A percentile compares a stretch with the other conserved stretches of the same genome.
Evolutionary conservation across 2,888 invertebrate species (phyloP).

Genomic region (Gandaritis pyraliata): DNA sequence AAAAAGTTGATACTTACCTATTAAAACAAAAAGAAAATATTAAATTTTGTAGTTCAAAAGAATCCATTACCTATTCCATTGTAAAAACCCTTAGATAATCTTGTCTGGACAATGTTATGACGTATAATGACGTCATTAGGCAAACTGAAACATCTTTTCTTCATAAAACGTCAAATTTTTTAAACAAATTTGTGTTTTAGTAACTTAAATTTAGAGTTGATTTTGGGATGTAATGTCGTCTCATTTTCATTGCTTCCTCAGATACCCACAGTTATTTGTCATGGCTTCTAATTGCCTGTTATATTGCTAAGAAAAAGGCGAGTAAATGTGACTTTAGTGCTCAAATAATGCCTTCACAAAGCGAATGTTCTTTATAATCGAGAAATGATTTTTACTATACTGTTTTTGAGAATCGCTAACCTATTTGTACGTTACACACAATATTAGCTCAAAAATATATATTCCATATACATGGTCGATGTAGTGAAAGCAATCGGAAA

Average conservation of each 20-base stretch:
- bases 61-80: slow-evolving; percentile 29
- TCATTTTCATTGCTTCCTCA: slow-evolving; percentile 49
- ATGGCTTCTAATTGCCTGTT: slow-evolving; percentile 65
- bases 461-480: too few species aligned
- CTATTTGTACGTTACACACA: too few species aligned
- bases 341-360: background rate
- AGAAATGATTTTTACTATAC: too few species aligned
- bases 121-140: slow-evolving; percentile 76
- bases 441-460: too few species aligned
- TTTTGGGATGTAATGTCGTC: slow-evolving; percentile 16
- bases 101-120: slow-evolving; percentile 63
- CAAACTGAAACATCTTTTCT: slow-evolving; percentile 69
- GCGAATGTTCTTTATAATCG: too few species aligned
- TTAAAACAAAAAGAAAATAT: too few species aligned
- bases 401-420: too few species aligned
- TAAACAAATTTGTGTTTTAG: slow-evolving; percentile 54
- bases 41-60: slow-evolving; percentile 3
- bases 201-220: slow-evolving; percentile 28
- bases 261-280: slow-evolving; percentile 62
- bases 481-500: too few species aligned
- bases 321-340: background rate
- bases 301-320: slow-evolving; percentile 50
- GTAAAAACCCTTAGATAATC: slow-evolving; percentile 57
- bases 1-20: too few species aligned
- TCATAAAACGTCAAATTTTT: slow-evolving; percentile 46